Conservation (phyloP, 2,888 invertebrate species). For the Aphelenchoides bicaudatus region DNA sequence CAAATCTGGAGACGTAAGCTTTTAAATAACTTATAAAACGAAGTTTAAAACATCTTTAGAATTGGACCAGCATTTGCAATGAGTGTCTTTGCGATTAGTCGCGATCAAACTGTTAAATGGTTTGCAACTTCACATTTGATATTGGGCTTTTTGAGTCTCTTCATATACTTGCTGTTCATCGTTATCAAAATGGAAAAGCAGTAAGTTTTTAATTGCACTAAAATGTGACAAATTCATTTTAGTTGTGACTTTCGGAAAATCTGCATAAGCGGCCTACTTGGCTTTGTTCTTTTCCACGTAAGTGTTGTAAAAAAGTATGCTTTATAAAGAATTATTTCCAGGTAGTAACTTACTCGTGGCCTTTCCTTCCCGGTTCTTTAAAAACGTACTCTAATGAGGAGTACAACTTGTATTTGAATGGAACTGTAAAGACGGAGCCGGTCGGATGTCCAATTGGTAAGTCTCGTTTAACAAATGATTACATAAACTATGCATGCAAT, state of each 20-base stretch:
- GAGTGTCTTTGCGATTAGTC: constrained; percentile 62
- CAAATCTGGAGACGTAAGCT: constrained; percentile 61
- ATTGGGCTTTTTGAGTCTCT: constrained; percentile 48
- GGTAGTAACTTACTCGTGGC: too few species aligned
- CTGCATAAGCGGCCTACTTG: constrained; percentile 32
- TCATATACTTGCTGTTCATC: constrained; percentile 59
- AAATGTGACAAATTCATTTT: constrained; percentile 42
- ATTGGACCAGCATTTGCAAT: constrained; percentile 52
- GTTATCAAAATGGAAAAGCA: constrained; percentile 52
- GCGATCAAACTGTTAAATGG: constrained; percentile 59
- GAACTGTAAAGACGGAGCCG: constrained; percentile 3
- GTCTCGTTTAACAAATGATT: too few species aligned
- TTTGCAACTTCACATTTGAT: constrained; percentile 60
- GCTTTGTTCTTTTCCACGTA: constrained; percentile 40
- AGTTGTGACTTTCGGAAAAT: constrained; percentile 41
- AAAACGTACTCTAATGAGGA: too few species aligned
- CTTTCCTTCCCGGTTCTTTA: too few species aligned
- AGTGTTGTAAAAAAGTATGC: too few species aligned
- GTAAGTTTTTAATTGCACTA: too few species aligned
- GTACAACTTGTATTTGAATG: constrained; percentile 8
- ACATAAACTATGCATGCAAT: too few species aligned
- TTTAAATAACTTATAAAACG: constrained; percentile 55
- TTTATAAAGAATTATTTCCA: too few species aligned
- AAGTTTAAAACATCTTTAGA: background rate
- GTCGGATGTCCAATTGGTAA: constrained; percentile 29